A percentile compares a stretch with the other conserved stretches of the same genome.
Conservation (phyloP, 2,888 invertebrate species). For the Ernsta delagoae region DNA sequence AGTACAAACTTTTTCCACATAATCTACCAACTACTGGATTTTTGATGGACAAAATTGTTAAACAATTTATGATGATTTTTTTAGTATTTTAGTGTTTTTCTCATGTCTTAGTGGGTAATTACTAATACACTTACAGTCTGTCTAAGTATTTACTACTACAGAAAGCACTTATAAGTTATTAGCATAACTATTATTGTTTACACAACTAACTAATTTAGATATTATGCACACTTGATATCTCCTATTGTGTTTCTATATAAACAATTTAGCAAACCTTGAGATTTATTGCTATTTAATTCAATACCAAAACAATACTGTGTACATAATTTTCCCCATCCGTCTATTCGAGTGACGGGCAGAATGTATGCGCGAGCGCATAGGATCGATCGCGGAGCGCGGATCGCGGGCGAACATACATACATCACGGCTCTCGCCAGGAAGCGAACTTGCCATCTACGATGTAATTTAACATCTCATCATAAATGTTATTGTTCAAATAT, state of each 20-base stretch:
- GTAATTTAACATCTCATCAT: conserved; percentile 21
- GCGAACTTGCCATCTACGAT: conserved; percentile 26
- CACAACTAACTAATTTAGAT: not conserved
- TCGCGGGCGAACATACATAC: conserved; percentile 23
- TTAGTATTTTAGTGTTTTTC: no score
- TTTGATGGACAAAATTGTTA: no score
- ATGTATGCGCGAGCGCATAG: conserved; percentile 28
- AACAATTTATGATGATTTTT: no score
- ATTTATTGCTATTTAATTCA: conserved; percentile 5
- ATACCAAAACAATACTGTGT: conserved; percentile 5
- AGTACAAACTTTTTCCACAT: no score
- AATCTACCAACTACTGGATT: no score
- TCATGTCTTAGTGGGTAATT: no score
- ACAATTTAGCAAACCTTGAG: not conserved
- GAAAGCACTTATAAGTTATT: no score
- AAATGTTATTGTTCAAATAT: no score
- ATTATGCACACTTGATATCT: not conserved
- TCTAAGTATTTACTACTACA: no score
- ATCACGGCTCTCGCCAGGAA: conserved; percentile 24
- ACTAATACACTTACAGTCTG: no score
- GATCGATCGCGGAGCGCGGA: conserved; percentile 20
- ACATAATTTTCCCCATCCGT: conserved; percentile 13
- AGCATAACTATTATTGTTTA: no score
- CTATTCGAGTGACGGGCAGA: conserved; percentile 18
- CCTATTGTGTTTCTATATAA: not conserved